Evolutionary conservation across 2,797 vertebrate species (phyloP).

Genomic region (Macropus fuliginosus): DNA sequence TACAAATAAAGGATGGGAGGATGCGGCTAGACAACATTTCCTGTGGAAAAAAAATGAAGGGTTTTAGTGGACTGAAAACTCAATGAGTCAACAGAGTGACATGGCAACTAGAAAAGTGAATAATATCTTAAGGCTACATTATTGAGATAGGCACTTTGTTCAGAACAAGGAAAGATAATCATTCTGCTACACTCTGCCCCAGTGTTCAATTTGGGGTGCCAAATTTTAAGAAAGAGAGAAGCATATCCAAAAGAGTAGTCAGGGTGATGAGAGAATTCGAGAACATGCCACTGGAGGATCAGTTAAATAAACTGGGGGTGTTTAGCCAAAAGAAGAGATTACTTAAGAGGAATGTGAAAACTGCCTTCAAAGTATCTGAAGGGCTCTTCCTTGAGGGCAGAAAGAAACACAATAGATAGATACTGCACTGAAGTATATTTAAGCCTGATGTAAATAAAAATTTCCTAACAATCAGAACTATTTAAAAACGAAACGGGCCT

Average conservation of each 20-base stretch:
- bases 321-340: background rate
- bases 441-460: background rate
- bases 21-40: background rate
- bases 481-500: background rate
- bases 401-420: background rate
- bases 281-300: background rate
- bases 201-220: background rate
- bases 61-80: background rate
- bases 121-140: background rate
- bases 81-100: background rate
- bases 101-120: background rate
- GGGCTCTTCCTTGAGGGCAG: background rate
- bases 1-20: background rate
- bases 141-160: background rate
- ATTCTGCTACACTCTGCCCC: background rate
- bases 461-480: background rate
- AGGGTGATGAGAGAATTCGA: background rate
- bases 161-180: background rate
- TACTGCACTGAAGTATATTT: background rate
- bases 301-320: background rate
- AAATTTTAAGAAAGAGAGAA: background rate
- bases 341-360: background rate
- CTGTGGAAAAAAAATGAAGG: background rate
- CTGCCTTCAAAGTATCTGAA: background rate
- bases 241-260: background rate